Conservation (phyloP, 2,888 invertebrate genomes). For the Calephelis perditalis region DNA sequence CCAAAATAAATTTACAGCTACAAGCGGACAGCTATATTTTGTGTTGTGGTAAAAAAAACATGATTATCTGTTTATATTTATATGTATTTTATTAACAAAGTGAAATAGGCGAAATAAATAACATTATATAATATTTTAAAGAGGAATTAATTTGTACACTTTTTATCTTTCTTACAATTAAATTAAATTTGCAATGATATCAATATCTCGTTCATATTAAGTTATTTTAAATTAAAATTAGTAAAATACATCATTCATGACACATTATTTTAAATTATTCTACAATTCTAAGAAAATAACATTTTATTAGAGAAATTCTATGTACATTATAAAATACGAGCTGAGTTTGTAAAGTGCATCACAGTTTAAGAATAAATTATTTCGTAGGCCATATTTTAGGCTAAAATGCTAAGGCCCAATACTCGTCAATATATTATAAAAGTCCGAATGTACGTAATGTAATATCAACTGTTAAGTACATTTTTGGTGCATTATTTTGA, state of each 20-base stretch:
- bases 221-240: conserved; percentile 19
- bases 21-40: too few relatives aligned
- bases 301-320: conserved; percentile 34
- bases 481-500: conserved; percentile 32
- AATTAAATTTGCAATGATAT: conserved; percentile 16
- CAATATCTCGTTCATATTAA: conserved; percentile 16
- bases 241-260: conserved; percentile 19
- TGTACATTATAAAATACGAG: conserved; percentile 34
- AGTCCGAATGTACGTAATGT: conserved; percentile 40
- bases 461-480: conserved; percentile 65
- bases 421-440: conserved; percentile 31
- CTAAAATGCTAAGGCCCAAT: conserved; percentile 46
- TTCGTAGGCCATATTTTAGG: conserved; percentile 58
- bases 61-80: conserved; percentile 44
- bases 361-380: conserved; percentile 65
- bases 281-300: conserved; percentile 29
- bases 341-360: conserved; percentile 69
- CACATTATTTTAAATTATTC: conserved; percentile 15
- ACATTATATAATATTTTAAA: conserved; percentile 67
- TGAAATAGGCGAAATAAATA: conserved; percentile 70
- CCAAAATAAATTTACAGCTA: too few relatives aligned
- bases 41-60: conserved; percentile 26
- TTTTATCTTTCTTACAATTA: conserved; percentile 53
- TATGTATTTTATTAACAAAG: conserved; percentile 66
- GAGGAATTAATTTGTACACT: conserved; percentile 76